Base-by-base conservation (phyloP, 1,140 invertebrate species). In the Cheumatopsyche charites region DNA sequence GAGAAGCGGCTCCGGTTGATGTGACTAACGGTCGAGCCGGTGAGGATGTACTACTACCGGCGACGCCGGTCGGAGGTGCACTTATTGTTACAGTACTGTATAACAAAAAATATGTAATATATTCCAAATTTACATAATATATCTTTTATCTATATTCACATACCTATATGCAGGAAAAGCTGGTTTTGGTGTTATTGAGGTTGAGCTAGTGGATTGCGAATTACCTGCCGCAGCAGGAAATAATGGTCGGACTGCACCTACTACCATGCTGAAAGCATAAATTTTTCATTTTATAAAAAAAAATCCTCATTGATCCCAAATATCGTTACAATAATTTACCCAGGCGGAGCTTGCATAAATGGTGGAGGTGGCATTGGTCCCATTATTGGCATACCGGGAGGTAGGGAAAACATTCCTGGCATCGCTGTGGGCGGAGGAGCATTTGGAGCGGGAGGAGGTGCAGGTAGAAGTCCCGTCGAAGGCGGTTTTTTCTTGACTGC, bases 81-180 rank as follows among this genome's bases (percentile, higher is more conserved):
- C 88, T 89, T 80, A 90, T 90, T 73, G 89, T 90, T 25, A 88
- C 89, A 79, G 86, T 88, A 75, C 87, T 89, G 80, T 47, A 68
- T 36, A 43, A 68, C 42, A 41, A 62, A 74, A 61, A 58, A 52
- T 1, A 52, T 17, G n/a, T 15, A 52, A 17, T 52, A 17, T 17
- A 66, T 49, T 66, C 45, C 5, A 66, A 49, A 66, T 4, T 15
- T 21, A 19, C 23, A 43, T 66, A n/a, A n/a, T 66, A 11, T 66
- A 43, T 66, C 19, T 42, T 7, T 11, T 49, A 49, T 15, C 6
- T 1, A 17, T 19, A 6, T 21, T 3, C 1, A 65, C 21, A 17
- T 84, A 90, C 88, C 88, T 89, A 79, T 92, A 92, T 26, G 92
- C 91, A 75, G 92, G 90, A 84, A 93, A 92, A 77, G 91, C 91